Base-by-base conservation (phyloP, 2,888 invertebrate species). In the Scrobipalpa costella region DNA sequence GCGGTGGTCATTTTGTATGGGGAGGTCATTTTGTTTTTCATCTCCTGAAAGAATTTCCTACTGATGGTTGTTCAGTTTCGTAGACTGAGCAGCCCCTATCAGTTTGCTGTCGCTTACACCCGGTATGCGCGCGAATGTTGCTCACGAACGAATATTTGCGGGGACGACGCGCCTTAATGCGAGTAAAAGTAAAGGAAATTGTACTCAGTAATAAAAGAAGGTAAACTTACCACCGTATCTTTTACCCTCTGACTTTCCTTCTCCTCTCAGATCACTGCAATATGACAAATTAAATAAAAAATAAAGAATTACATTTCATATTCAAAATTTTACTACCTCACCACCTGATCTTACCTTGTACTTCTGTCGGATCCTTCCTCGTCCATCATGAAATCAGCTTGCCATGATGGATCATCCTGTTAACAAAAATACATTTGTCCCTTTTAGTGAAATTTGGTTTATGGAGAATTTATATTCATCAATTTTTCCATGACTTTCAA, bases 401-500 rank as follows among this genome's bases (percentile, higher is more conserved):
- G 90, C 90, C 90, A 90, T 0, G 86, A 82, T 0, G 88, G 87
- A 62, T 88, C 88, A 52, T 89, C 88, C 88, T 89, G 63, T 27
- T 19, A 3, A 17, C 21, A 21, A 74, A 76, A 62, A 52, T 36
- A 50, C 34, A 60, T 9, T 21, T 36, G 19, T n/a, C n/a, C n/a
- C n/a, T n/a, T n/a, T n/a, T n/a, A n/a, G n/a, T n/a, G n/a, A n/a
- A n/a, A n/a, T n/a, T n/a, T n/a, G n/a, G n/a, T n/a, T n/a, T n/a
- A n/a, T n/a, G n/a, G n/a, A n/a, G n/a, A n/a, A n/a, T n/a, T n/a
- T n/a, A n/a, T n/a, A n/a, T n/a, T n/a, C n/a, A n/a, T n/a, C n/a
- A n/a, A n/a, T n/a, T n/a, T n/a, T n/a, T n/a, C n/a, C n/a, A n/a
- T n/a, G n/a, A n/a, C n/a, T n/a, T n/a, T n/a, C n/a, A n/a, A n/a